Evolutionary conservation across 2,113 vertebrate species (phyloP), one percentile per base, ranked within the genome.

Genomic region (Nothoprocta perdicaria): DNA sequence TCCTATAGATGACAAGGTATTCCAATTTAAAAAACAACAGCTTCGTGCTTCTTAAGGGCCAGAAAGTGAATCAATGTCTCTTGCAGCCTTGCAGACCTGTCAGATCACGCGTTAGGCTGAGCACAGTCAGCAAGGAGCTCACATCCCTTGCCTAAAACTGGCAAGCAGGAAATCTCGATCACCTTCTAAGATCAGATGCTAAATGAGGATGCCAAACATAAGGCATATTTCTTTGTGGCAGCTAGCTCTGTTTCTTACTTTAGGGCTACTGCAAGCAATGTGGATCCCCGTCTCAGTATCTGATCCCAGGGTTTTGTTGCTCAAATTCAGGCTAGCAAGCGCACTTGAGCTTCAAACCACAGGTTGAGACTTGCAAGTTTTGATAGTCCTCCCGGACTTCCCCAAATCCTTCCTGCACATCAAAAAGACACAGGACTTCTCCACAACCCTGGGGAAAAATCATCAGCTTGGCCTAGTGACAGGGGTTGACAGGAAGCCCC

Each of bases 61-160:
- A 94, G 43, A 61, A 91, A 93, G 40, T 29, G 26, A 75, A 93
- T 81, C 83, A 78, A 60, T 3, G 10, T 52, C 66, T 91, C 46
- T 75, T 62, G 58, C 75, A 92, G 63, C 35, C 76, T 52, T 65
- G 65, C 46, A 91, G 80, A 55, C 81, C 53, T 74, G 86, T 80
- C 75, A 77, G 65, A 57, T 91, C 72, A 86, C 87, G 86, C 66
- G 76, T 55, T 55, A 84, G 72, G n/a, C 66, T 75, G n/a, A 68
- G 9, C 31, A n/a, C 82, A 81, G 88, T 74, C 72, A 80, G 65
- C 14, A 92, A 71, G 75, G 60, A 52, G 73, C 76, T 87, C 85
- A 83, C 41, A 79, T 55, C 45, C 88, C 55, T 87, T 77, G 78
- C 55, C 63, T 93, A 93, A 88, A 88, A 81, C 0, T 1, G 76